A percentile compares a stretch with the other conserved stretches of the same genome.
Evolutionary conservation across 2,888 invertebrate species (phyloP).

Genomic region (Alcis repandata): DNA sequence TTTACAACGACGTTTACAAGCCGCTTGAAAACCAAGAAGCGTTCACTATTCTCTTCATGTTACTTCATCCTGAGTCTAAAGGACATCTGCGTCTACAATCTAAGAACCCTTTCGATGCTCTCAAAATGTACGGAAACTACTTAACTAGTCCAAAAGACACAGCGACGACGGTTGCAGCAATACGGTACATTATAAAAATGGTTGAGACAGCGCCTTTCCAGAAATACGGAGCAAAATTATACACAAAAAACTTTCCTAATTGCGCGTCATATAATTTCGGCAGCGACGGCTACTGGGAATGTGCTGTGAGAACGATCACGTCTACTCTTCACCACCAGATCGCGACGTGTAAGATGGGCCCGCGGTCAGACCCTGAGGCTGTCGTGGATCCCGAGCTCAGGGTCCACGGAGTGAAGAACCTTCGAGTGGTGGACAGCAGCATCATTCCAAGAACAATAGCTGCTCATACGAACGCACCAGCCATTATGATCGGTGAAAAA

Average conservation of each 20-base stretch:
- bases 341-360: conserved; percentile 91
- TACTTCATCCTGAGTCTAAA: conserved; percentile 88
- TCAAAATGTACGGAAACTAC: conserved; percentile 91
- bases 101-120: conserved; percentile 88
- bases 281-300: conserved; percentile 89
- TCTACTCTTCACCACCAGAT: conserved; percentile 90
- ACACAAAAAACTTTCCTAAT: conserved; percentile 83
- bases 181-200: conserved; percentile 84
- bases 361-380: conserved; percentile 82
- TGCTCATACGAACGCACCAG: conserved; percentile 89
- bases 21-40: conserved; percentile 75
- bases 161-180: conserved; percentile 86
- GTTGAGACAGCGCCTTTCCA: conserved; percentile 86
- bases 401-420: conserved; percentile 86
- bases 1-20: conserved; percentile 75
- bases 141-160: conserved; percentile 88
- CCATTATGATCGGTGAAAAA: conserved; percentile 91
- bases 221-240: conserved; percentile 86
- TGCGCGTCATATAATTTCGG: conserved; percentile 84
- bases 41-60: conserved; percentile 84
- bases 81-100: conserved; percentile 89
- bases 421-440: conserved; percentile 90
- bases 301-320: conserved; percentile 86
- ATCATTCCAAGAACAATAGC: conserved; percentile 89
- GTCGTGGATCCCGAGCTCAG: conserved; percentile 88